A percentile compares a stretch with the other conserved stretches of the same genome.
These are phyloP conservation scores for Glaucomys volans DNA, from an alignment of 2,113 vertebrate species.

Conservation along the genomic window DNA sequence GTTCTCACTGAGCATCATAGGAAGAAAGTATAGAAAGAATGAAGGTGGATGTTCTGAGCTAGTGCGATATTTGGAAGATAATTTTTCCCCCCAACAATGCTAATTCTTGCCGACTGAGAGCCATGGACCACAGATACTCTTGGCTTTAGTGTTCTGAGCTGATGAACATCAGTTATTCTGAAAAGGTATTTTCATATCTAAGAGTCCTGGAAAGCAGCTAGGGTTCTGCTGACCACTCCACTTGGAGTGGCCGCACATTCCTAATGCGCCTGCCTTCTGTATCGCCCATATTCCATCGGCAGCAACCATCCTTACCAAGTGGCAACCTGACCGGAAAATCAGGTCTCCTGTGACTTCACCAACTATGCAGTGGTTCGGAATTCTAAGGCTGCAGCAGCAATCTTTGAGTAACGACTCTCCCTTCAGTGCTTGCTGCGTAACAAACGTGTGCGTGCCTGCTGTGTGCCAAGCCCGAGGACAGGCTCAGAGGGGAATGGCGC, in stretches of 20 bases:
- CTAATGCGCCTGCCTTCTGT: neutral
- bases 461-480: neutral
- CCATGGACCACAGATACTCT: neutral
- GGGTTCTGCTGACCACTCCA: neutral
- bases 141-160: slow-evolving; percentile 45
- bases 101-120: slow-evolving; percentile 12
- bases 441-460: neutral
- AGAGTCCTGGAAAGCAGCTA: slow-evolving; percentile 14
- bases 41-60: slow-evolving; percentile 12
- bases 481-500: neutral
- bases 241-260: neutral
- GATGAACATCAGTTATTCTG: slow-evolving; percentile 53
- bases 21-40: neutral
- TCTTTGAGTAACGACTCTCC: neutral
- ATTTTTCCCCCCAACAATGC: slow-evolving; percentile 32
- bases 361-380: neutral
- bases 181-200: slow-evolving; percentile 54
- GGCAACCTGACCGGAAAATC: neutral
- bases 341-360: neutral
- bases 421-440: neutral
- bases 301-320: neutral
- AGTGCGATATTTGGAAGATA: slow-evolving; percentile 37
- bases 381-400: neutral
- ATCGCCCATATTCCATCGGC: neutral
- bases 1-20: neutral